Evolutionary conservation across 2,113 vertebrate species (phyloP), one percentile per base, ranked within the genome.

Genomic region (Ivindomyrus marchei): DNA sequence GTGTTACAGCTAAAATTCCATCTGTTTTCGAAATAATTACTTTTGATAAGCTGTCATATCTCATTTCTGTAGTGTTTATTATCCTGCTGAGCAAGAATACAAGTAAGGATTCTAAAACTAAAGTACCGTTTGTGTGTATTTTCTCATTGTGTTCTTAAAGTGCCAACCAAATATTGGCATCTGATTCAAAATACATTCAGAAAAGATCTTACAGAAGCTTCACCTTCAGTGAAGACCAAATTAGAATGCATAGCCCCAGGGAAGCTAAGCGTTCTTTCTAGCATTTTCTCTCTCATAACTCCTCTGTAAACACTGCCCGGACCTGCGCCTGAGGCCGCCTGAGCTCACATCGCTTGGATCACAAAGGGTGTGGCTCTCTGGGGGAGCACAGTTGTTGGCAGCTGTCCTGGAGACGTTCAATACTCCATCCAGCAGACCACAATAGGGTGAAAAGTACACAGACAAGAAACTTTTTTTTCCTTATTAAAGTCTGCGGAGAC

Each of bases 391-490:
- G 77, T 49, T 49, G 31, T 45, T 95, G 93, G 93, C 91, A 42
- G 10, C 80, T 92, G 88, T 91, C 91, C 94, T 93, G 85, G 91
- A 88, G 19, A 56, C 52, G 87, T 92, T 92, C 88, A 89, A 92
- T 88, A 91, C 88, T 90, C 93, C 92, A 92, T 70, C 88, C 92
- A 90, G 88, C 91, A 93, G 92, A 89, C 91, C 92, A 94, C 92
- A 93, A 91, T 85, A 86, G 89, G 88, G 91, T 92, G 92, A 94
- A 94, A 94, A 94, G 92, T 90, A 88, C 92, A 92, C 91, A 47
- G 87, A 84, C 77, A 90, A 92, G 90, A 92, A 92, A 93, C 92
- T 87, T 92, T 77, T 91, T 92, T 92, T 83, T 91, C 70, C 39
- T 92, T 91, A 91, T 93, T 92, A 88, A 90, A 91, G 84, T 93